Percentiles rank a stretch among this genome's conserved stretches.
Evolutionary conservation across 1,140 invertebrate genomes (phyloP).

Genomic region (Riptortus pedestris): DNA sequence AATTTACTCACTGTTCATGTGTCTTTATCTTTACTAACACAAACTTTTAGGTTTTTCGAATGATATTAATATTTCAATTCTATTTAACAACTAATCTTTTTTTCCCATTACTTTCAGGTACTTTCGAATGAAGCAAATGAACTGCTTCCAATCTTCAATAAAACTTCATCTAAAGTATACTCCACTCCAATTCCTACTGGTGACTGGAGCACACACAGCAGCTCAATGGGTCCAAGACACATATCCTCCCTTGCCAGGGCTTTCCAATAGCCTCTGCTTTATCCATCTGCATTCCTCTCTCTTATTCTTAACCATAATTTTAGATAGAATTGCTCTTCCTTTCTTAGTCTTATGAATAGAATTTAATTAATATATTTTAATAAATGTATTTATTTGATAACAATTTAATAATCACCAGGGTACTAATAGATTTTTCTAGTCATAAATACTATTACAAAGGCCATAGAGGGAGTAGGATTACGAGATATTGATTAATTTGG

Average conservation of each 20-base stretch:
- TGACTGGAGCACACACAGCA: constrained; percentile 57
- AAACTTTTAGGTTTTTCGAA: too few relatives aligned
- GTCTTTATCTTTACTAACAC: too few relatives aligned
- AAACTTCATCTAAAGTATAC: constrained; percentile 85
- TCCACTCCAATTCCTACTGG: constrained; percentile 61
- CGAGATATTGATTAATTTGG: too few relatives aligned
- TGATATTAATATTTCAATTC: too few relatives aligned
- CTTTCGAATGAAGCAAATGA: constrained; percentile 92
- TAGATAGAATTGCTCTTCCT: too few relatives aligned
- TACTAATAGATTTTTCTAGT: neutral
- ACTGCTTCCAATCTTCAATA: constrained; percentile 90
- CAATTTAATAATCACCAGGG: neutral
- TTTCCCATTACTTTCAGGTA: too few relatives aligned
- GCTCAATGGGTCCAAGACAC: constrained; percentile 7
- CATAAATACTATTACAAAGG: neutral
- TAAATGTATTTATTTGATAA: neutral
- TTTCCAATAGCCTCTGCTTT: neutral
- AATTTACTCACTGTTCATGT: too few relatives aligned
- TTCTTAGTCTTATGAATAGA: too few relatives aligned
- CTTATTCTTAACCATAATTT: too few relatives aligned
- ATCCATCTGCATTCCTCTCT: neutral
- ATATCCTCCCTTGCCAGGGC: neutral
- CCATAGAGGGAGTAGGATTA: too few relatives aligned
- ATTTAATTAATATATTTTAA: neutral
- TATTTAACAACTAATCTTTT: too few relatives aligned